Conservation (phyloP, 2,797 vertebrate genomes). For the Cheirogaleus major region DNA sequence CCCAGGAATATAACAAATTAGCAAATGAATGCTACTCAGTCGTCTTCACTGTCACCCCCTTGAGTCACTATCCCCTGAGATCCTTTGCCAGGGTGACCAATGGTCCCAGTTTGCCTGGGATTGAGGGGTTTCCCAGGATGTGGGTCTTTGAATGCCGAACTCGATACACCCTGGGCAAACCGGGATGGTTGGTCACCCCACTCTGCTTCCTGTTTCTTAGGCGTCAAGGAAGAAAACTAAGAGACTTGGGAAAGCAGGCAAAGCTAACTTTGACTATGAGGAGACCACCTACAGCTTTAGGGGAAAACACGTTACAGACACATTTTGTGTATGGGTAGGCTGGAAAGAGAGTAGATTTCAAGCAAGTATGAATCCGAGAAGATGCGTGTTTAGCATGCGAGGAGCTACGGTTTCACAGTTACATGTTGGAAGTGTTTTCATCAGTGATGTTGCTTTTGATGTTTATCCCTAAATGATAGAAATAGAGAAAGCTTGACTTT, state of each 20-base stretch:
- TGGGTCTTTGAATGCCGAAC: neutral
- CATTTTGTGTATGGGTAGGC: neutral
- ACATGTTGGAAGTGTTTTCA: neutral
- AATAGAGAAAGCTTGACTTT: neutral
- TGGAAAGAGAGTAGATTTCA: neutral
- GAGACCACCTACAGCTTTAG: neutral
- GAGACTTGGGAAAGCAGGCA: neutral
- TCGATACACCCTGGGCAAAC: neutral
- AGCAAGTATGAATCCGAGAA: neutral
- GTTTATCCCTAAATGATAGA: neutral
- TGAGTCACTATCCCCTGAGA: neutral
- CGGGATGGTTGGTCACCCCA: neutral
- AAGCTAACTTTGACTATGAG: neutral
- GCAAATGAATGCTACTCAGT: too few species aligned
- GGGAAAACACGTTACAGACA: neutral
- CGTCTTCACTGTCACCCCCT: neutral
- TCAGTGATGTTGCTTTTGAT: neutral
- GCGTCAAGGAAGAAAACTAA: neutral
- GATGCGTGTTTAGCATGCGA: neutral
- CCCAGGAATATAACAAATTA: neutral
- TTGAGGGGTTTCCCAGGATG: neutral
- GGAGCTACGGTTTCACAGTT: neutral
- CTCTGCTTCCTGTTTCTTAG: neutral
- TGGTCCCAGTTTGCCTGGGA: neutral
- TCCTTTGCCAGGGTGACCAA: neutral